Percentiles rank a stretch among this genome's conserved stretches.
These are phyloP conservation scores for Biston betularia DNA, from an alignment of 2,888 invertebrate species.

Conservation along the genomic window DNA sequence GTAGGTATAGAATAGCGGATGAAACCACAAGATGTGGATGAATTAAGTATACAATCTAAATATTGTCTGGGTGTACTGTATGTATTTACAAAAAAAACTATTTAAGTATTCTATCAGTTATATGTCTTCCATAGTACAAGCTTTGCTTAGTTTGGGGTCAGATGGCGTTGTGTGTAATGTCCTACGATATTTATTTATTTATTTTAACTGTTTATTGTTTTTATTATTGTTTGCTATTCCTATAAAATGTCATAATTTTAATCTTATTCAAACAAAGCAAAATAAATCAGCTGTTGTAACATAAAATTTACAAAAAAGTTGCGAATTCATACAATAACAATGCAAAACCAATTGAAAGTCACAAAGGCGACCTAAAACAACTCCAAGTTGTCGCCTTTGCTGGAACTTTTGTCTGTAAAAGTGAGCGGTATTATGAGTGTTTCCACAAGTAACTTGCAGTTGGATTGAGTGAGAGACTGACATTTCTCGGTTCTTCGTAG, in stretches of 20 bases:
- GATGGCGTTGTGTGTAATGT: no score
- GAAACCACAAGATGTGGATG: no score
- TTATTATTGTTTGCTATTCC: no score
- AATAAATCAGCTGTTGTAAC: background rate
- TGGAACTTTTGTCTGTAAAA: conserved; percentile 14
- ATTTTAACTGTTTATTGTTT: no score
- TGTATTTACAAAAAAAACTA: no score
- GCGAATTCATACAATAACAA: conserved; percentile 3
- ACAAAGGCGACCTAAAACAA: conserved; percentile 11
- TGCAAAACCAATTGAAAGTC: conserved; percentile 13
- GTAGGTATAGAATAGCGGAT: no score
- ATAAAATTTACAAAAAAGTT: background rate
- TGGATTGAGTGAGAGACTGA: conserved; percentile 79
- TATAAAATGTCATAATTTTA: background rate
- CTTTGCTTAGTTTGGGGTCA: no score
- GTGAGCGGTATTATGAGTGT: conserved; percentile 36
- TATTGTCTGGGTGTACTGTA: no score
- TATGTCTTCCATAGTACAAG: no score
- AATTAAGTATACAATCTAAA: no score
- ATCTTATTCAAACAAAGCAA: background rate
- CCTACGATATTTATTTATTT: no score
- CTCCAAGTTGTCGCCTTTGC: conserved; percentile 5
- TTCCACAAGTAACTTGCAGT: conserved; percentile 68
- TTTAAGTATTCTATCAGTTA: no score
- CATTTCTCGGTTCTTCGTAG: conserved; percentile 80